phyloP scores from a whole-genome alignment of 2,113 vertebrate species.

The Nannospalax galili region DNA sequence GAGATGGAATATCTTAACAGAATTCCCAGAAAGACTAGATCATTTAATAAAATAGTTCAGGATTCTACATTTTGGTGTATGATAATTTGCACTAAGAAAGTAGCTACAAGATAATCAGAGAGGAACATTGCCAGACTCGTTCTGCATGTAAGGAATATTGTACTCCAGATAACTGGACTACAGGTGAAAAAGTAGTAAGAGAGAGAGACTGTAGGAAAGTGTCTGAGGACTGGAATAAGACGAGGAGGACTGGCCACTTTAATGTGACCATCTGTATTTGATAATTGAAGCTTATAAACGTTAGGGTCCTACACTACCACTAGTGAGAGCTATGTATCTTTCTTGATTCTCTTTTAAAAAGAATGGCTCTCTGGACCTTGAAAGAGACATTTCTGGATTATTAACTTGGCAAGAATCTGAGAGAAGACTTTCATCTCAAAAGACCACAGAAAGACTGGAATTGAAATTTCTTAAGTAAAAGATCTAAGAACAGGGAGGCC shows the following conservation, averaged over 20 bases:
- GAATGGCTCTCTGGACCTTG: neutral
- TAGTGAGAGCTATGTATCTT: neutral
- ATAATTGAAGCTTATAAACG: neutral
- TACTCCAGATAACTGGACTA: neutral
- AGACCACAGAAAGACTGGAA: neutral
- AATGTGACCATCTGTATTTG: neutral
- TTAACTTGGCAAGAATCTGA: neutral
- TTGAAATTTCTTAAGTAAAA: constrained; percentile 13
- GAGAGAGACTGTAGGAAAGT: neutral
- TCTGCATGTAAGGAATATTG: neutral
- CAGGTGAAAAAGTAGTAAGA: neutral
- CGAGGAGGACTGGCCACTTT: neutral
- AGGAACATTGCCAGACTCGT: neutral
- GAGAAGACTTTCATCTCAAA: constrained; percentile 2
- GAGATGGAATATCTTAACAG: neutral
- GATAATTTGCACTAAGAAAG: neutral
- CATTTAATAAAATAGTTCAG: neutral
- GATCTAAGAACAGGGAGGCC: neutral
- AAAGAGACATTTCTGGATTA: neutral
- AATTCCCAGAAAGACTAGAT: neutral
- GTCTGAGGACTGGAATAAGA: neutral
- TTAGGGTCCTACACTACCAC: neutral
- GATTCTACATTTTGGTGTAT: neutral
- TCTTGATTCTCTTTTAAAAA: neutral
- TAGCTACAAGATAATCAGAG: neutral